Percentiles rank a stretch among this genome's conserved stretches.
Conservation (phyloP, 1,140 invertebrate species). For the Galleria mellonella region DNA sequence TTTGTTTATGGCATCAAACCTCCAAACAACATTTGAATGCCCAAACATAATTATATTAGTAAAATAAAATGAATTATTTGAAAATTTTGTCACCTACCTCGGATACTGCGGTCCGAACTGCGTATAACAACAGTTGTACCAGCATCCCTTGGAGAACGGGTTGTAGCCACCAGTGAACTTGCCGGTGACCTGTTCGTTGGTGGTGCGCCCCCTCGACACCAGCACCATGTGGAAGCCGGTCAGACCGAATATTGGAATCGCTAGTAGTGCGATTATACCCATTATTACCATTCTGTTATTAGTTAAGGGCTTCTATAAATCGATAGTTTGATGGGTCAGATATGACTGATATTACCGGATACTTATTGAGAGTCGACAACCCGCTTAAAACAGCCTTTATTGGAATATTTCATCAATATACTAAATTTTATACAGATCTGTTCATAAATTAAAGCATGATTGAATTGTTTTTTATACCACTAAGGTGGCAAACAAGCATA, state of each 20-base stretch:
- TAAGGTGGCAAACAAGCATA: too few relatives aligned
- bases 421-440: too few relatives aligned
- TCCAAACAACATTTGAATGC: too few relatives aligned
- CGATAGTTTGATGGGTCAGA: too few relatives aligned
- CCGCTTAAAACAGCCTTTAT: too few relatives aligned
- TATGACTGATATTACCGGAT: too few relatives aligned
- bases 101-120: slow-evolving; percentile 97
- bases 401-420: slow-evolving; percentile 2
- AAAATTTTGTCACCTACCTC: slow-evolving; percentile 89
- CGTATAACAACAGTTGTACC: slow-evolving; percentile 95
- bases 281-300: slow-evolving; percentile 91
- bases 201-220: slow-evolving; percentile 98
- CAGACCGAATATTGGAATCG: slow-evolving; percentile 97
- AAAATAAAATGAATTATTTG: too few relatives aligned
- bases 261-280: slow-evolving; percentile 90
- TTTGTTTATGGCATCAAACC: too few relatives aligned
- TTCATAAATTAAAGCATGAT: too few relatives aligned
- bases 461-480: too few relatives aligned
- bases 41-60: too few relatives aligned
- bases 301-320: slow-evolving; percentile 71
- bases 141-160: slow-evolving; percentile 95
- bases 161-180: slow-evolving; percentile 98
- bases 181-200: slow-evolving; percentile 99
- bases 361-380: too few relatives aligned
- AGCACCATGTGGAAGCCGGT: slow-evolving; percentile 98